Conservation (phyloP, 2,888 invertebrate species). For the Drosophila koepferae region DNA sequence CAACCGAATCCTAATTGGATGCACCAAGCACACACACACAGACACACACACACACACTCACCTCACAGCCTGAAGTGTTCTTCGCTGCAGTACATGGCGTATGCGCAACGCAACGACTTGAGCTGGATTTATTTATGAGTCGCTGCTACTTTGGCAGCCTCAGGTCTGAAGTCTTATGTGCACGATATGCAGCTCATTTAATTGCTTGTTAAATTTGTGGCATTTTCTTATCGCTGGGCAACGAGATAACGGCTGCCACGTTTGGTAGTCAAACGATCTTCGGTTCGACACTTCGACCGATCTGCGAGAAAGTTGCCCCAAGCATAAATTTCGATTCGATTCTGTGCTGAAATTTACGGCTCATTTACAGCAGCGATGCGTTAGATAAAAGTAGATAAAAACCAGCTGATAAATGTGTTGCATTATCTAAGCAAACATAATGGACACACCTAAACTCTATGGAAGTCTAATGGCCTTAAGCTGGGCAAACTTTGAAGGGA, state of each 20-base stretch:
- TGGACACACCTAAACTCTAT: neutral
- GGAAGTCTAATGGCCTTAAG: neutral
- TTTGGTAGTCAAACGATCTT: slow-evolving; percentile 34
- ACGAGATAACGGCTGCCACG: slow-evolving; percentile 29
- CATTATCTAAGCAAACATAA: neutral
- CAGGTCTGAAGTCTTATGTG: slow-evolving; percentile 22
- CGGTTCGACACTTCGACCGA: slow-evolving; percentile 11
- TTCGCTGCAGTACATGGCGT: slow-evolving; percentile 51
- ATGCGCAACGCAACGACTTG: slow-evolving; percentile 58
- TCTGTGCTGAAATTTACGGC: slow-evolving; percentile 27
- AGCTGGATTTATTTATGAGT: slow-evolving; percentile 46
- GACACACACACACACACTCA: slow-evolving; percentile 1
- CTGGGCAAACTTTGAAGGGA: neutral
- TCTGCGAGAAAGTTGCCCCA: slow-evolving; percentile 36
- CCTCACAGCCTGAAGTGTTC: slow-evolving; percentile 37
- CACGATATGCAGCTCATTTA: slow-evolving; percentile 40
- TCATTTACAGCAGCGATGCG: slow-evolving; percentile 12
- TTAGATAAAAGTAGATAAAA: slow-evolving; percentile 26
- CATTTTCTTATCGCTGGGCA: slow-evolving; percentile 49
- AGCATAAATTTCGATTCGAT: slow-evolving; percentile 22
- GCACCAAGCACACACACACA: slow-evolving; percentile 48
- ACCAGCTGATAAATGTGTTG: slow-evolving; percentile 1
- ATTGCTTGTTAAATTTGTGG: slow-evolving; percentile 58
- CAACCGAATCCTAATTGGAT: slow-evolving; percentile 71
- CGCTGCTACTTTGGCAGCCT: slow-evolving; percentile 63